phyloP scores from a whole-genome alignment of 2,113 vertebrate species.

The Sminthopsis crassicaudata region DNA sequence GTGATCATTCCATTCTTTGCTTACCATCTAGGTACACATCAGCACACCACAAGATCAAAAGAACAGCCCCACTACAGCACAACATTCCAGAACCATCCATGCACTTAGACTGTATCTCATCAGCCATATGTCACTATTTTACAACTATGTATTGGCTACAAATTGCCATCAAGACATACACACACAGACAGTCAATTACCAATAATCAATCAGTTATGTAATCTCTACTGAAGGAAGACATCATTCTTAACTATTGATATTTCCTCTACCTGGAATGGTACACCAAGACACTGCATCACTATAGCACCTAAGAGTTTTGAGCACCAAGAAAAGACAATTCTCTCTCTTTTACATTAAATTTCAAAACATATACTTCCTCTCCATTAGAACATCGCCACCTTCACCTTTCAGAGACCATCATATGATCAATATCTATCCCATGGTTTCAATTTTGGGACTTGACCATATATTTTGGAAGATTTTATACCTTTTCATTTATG shows the following conservation, averaged over 20 bases:
- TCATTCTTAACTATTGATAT: neutral
- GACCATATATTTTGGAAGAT: conserved; percentile 9
- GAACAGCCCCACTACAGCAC: neutral
- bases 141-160: neutral
- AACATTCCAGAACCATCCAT: conserved; percentile 28
- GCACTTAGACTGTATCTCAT: conserved; percentile 22
- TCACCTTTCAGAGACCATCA: conserved; percentile 4
- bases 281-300: conserved; percentile 17
- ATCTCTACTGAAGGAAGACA: neutral
- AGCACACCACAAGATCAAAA: conserved; percentile 40
- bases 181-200: neutral
- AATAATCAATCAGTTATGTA: neutral
- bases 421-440: neutral
- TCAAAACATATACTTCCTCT: neutral
- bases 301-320: conserved; percentile 23
- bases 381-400: neutral
- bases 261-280: conserved; percentile 39
- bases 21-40: conserved; percentile 35
- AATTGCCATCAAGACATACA: neutral
- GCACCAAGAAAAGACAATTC: conserved; percentile 9
- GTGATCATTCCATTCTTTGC: conserved; percentile 49
- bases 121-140: neutral
- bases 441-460: conserved; percentile 23
- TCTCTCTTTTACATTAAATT: neutral
- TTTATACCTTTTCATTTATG: conserved; percentile 1